These are phyloP conservation scores for Gopherus flavomarginatus DNA, from an alignment of 2,113 vertebrate genomes.

Conservation along the genomic window DNA sequence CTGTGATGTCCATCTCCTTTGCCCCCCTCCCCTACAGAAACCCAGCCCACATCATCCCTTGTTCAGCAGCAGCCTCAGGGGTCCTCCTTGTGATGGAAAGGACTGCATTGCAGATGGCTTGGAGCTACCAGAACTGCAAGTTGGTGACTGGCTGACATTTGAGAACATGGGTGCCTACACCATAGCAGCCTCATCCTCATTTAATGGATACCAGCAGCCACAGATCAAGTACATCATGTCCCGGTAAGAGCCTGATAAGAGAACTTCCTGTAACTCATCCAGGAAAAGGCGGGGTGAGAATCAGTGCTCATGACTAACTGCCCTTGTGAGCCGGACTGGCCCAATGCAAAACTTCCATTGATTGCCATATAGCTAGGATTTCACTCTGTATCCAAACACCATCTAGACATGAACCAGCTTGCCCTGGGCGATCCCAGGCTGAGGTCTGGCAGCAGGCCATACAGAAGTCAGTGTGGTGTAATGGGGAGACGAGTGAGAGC, in stretches of 20 bases:
- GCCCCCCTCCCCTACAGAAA: conserved; percentile 55
- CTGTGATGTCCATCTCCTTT: fast-evolving
- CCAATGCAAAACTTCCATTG: neutral
- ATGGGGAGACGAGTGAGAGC: fast-evolving
- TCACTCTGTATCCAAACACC: fast-evolving
- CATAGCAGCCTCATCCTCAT: neutral
- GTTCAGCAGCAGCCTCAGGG: conserved; percentile 77
- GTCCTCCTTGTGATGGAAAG: neutral
- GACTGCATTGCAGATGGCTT: conserved; percentile 73
- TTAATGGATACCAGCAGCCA: neutral
- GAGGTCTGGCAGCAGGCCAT: neutral
- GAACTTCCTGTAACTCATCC: fast-evolving
- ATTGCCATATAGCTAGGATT: neutral
- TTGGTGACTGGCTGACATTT: conserved; percentile 83
- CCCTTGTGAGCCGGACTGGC: fast-evolving
- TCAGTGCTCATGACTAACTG: fast-evolving
- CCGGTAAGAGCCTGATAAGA: conserved; percentile 80
- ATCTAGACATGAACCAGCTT: fast-evolving
- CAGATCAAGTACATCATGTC: conserved; percentile 78
- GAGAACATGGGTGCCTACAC: conserved; percentile 83
- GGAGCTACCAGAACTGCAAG: conserved; percentile 74
- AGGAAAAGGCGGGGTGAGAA: neutral
- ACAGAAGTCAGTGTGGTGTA: fast-evolving
- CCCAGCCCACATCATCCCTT: conserved; percentile 52
- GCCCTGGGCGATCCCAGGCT: neutral